Evolutionary conservation across 2,888 invertebrate species (phyloP).

Genomic region (Sphecodes monilicornis): DNA sequence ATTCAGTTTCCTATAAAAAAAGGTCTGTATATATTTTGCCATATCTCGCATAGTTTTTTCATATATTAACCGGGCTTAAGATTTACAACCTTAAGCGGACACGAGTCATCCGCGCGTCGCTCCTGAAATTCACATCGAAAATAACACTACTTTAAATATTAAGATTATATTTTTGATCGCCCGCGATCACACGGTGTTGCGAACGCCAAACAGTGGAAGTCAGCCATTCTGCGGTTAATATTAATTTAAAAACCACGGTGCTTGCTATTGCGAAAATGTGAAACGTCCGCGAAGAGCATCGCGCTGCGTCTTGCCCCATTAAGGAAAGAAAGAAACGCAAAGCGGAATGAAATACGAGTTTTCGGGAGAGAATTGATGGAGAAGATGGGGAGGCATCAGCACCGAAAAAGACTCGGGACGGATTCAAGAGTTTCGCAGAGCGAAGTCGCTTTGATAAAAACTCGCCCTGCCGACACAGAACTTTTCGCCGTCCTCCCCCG

Average conservation of each 20-base stretch:
- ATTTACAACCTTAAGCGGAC: too few species aligned
- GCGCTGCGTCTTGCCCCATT: background rate
- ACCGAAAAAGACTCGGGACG: constrained; percentile 16
- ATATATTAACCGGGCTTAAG: too few species aligned
- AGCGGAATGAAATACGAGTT: constrained; percentile 18
- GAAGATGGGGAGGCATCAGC: constrained; percentile 22
- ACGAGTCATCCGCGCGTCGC: too few species aligned
- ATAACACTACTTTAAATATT: too few species aligned
- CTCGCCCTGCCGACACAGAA: constrained; percentile 25
- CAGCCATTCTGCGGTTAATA: background rate
- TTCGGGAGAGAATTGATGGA: constrained; percentile 25
- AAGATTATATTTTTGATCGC: too few species aligned
- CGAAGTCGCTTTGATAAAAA: constrained; percentile 56
- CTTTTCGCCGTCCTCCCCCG: constrained; percentile 18
- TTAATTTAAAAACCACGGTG: background rate
- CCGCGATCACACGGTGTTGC: too few species aligned
- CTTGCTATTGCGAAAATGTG: background rate
- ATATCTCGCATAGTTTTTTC: too few species aligned
- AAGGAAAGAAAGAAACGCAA: background rate
- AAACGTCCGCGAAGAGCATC: background rate
- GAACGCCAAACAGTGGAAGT: background rate
- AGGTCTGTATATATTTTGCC: too few species aligned
- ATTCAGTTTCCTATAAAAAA: too few species aligned
- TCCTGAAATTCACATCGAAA: too few species aligned
- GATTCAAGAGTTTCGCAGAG: constrained; percentile 36